Evolutionary conservation across 1,140 invertebrate species (phyloP), one percentile per base, ranked within the genome.

Genomic region (Vanessa tameamea): DNA sequence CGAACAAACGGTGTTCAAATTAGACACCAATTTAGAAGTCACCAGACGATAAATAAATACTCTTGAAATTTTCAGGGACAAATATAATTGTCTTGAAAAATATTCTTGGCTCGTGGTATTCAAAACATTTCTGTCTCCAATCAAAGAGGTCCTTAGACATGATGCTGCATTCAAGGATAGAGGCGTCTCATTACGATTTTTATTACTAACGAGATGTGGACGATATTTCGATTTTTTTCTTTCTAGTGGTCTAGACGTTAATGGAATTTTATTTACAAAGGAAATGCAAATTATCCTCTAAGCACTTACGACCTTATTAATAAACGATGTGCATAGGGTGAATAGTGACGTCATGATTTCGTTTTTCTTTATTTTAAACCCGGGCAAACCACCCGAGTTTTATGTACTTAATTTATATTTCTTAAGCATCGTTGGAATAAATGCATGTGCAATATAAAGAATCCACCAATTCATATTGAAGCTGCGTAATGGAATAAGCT

Each of bases 181-280:
- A 31, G 59, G 59, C 37, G 26, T 63, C 59, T 65, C 64, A 65
- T 65, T 65, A 65, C 43, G 16, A 26, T 16, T 65, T 20, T 65
- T 65, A 48, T 48, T 65, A 23, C 64, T 65, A 48, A 65, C 64
- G 43, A 65, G 64, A 20, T 31, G 7, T 63, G 59, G 59, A 61
- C 55, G 72, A 72, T 74, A 64, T 59, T 59, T 59, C 14, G 23
- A 59, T 26, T 23, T 59, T 57, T 20, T 57, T 12, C 3, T n/a
- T 53, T 20, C n/a, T 11, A 31, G 55, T 59, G 23, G 55, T 59
- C 55, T 59, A 59, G 55, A 59, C 55, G 53, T 55, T 55, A 15
- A 12, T 51, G n/a, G 0, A 20, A 20, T 4, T 55, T 55, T 20
- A 16, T 55, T 55, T 55, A 20, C 16, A 20, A 55, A 55, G 16